phyloP scores from a whole-genome alignment of 1,140 invertebrate genomes.

The Pararge aegeria region DNA sequence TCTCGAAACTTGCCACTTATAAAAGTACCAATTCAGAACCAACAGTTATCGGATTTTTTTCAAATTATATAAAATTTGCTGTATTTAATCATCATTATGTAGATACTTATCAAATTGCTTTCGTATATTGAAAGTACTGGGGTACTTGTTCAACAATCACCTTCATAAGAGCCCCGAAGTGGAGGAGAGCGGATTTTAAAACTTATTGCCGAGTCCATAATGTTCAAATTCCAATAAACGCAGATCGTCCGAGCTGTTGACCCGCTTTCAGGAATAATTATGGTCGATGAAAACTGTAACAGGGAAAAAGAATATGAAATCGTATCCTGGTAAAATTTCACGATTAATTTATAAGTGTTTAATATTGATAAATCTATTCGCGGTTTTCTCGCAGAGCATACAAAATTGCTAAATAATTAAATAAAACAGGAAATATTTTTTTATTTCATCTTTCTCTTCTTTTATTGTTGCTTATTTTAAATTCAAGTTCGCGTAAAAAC shows the following conservation, averaged over 20 bases:
- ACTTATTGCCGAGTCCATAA: background rate
- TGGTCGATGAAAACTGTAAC: conserved; percentile 16
- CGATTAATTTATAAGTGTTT: background rate
- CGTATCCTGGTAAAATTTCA: conserved; percentile 34
- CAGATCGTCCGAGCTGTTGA: background rate
- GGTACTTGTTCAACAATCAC: background rate
- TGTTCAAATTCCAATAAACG: background rate
- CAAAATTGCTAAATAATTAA: no score
- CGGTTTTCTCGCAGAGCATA: no score
- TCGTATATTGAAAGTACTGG: background rate
- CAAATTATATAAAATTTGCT: background rate
- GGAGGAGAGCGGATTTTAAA: background rate
- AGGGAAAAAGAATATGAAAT: conserved; percentile 24
- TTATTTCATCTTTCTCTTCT: no score
- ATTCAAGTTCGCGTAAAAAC: no score
- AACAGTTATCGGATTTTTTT: background rate
- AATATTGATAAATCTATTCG: background rate
- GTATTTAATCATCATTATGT: background rate
- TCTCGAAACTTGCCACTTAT: no score
- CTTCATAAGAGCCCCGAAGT: background rate
- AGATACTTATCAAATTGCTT: background rate
- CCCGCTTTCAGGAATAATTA: background rate
- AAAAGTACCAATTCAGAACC: background rate
- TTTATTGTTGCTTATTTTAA: no score
- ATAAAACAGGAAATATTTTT: no score